Conservation (phyloP, 2,113 vertebrate species). For the Empidonax alnorum region DNA sequence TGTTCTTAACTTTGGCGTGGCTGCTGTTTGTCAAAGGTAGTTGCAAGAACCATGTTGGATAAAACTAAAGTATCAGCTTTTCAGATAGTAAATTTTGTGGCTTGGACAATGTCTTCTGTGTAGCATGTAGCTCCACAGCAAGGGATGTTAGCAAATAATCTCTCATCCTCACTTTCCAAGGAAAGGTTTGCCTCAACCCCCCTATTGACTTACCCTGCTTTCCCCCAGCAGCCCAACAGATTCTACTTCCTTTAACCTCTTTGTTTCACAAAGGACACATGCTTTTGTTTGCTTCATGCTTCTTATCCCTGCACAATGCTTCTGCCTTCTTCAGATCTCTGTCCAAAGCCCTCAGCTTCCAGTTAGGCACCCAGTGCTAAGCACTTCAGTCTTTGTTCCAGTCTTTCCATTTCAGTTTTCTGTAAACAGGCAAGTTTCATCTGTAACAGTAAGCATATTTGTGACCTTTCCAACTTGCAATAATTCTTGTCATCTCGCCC, state of each 20-base stretch:
- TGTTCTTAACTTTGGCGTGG: not conserved
- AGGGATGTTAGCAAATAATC: not conserved
- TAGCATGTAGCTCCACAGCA: not conserved
- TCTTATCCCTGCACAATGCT: slow-evolving; percentile 57
- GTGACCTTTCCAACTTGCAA: slow-evolving; percentile 3
- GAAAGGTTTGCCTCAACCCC: not conserved
- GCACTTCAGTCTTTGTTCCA: slow-evolving; percentile 7
- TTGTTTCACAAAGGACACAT: slow-evolving; percentile 42
- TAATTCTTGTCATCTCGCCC: not conserved
- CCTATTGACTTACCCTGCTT: not conserved
- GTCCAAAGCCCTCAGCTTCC: slow-evolving; percentile 37
- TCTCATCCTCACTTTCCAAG: not conserved
- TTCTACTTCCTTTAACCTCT: slow-evolving; percentile 24
- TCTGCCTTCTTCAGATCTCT: slow-evolving; percentile 44
- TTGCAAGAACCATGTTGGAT: not conserved
- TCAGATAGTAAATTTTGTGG: not conserved
- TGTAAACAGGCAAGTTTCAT: not conserved
- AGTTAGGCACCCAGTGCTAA: slow-evolving; percentile 24
- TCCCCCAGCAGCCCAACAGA: not conserved
- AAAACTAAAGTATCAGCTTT: not conserved
- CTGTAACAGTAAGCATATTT: not conserved
- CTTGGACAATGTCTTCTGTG: not conserved
- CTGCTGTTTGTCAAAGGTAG: not conserved
- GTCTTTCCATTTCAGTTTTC: not conserved
- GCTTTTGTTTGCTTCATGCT: slow-evolving; percentile 63